Conservation (phyloP, 2,113 vertebrate genomes). For the Phodopus roborovskii region DNA sequence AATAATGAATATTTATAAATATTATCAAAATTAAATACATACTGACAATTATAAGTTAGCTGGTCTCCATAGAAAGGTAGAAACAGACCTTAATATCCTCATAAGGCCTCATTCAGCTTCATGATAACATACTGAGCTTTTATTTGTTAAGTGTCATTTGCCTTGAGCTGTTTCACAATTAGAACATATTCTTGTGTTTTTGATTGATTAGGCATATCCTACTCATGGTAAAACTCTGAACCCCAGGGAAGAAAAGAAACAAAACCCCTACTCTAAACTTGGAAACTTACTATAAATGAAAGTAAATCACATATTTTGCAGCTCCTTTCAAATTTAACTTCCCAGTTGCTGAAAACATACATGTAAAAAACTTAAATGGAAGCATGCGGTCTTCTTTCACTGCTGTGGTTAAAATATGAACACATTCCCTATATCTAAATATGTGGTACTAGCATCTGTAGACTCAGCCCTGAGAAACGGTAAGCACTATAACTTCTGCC, state of each 20-base stretch:
- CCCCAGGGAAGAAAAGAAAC: not conserved
- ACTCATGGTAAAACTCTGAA: constrained; percentile 52
- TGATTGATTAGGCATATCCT: constrained; percentile 44
- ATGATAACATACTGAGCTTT: constrained; percentile 25
- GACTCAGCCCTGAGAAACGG: not conserved
- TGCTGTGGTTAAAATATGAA: constrained; percentile 37
- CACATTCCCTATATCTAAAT: constrained; percentile 17
- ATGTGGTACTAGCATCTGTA: not conserved
- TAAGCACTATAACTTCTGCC: not conserved
- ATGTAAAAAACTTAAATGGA: constrained; percentile 61
- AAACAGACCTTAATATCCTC: constrained; percentile 14
- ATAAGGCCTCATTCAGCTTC: not conserved
- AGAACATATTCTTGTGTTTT: constrained; percentile 4
- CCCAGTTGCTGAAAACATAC: constrained; percentile 47
- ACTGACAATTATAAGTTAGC: not conserved
- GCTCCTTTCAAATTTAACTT: constrained; percentile 51
- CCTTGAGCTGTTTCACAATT: constrained; percentile 54
- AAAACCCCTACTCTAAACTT: constrained; percentile 46
- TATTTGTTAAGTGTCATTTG: constrained; percentile 57
- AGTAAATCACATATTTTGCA: constrained; percentile 27
- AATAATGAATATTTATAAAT: constrained; percentile 18
- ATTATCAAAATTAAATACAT: constrained; percentile 23
- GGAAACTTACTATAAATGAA: constrained; percentile 37
- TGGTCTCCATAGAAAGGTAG: constrained; percentile 8
- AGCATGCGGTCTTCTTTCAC: not conserved